Percentiles rank a stretch among this genome's conserved stretches.
Evolutionary conservation across 2,113 vertebrate genomes (phyloP).

Genomic region (Cyprinodon brontotheroides): DNA sequence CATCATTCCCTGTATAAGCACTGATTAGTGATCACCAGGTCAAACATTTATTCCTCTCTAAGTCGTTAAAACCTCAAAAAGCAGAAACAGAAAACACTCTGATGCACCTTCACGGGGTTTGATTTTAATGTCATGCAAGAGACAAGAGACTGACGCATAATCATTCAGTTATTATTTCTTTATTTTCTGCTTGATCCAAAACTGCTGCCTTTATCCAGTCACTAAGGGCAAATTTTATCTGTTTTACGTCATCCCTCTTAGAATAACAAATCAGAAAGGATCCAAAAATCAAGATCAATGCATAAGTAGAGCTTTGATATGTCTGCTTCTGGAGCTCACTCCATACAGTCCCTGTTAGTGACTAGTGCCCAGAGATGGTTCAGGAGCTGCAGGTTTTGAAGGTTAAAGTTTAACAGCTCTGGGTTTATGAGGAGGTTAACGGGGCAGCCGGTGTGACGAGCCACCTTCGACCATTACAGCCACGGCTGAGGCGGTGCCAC

Average conservation of each 20-base stretch:
- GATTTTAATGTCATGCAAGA: not conserved
- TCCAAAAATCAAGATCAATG: not conserved
- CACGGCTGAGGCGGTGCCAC: constrained; percentile 64
- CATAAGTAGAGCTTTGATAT: constrained; percentile 6
- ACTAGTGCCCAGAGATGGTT: constrained; percentile 49
- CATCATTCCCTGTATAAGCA: too few species aligned
- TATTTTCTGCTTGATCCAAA: too few species aligned
- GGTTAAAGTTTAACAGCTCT: constrained; percentile 69
- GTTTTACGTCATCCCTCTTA: too few species aligned
- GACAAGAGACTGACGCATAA: not conserved
- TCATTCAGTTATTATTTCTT: not conserved
- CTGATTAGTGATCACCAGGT: too few species aligned
- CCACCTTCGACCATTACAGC: constrained; percentile 61
- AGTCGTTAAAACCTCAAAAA: too few species aligned
- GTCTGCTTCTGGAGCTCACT: constrained; percentile 34
- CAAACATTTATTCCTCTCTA: too few species aligned
- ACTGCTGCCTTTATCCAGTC: too few species aligned
- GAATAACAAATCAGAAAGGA: not conserved
- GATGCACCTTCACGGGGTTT: not conserved
- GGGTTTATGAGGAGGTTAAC: constrained; percentile 64
- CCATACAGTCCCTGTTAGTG: constrained; percentile 25
- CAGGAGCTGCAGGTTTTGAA: constrained; percentile 65
- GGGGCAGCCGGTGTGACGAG: constrained; percentile 64
- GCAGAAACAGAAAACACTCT: too few species aligned
- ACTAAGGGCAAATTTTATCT: too few species aligned